Base-by-base conservation (phyloP, 1,140 invertebrate species). In the Drosophila sturtevanti region DNA sequence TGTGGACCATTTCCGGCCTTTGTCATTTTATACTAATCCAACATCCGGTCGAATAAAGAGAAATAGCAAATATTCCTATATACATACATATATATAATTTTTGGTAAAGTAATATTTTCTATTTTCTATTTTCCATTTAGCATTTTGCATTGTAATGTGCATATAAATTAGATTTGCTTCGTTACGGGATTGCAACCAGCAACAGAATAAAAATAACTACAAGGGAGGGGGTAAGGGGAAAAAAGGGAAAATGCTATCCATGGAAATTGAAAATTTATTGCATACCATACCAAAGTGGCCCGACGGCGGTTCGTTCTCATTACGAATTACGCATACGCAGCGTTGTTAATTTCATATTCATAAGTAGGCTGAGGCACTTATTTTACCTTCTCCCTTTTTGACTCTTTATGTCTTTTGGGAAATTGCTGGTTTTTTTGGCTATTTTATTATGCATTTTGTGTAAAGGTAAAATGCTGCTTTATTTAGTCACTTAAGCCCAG, bases 331-430 rank as follows among this genome's bases (percentile, higher is more conserved):
- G 82, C 66, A 86, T 82, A 86, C 82, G 82, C 82, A 87, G 21
- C 68, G 82, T 82, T 82, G 84, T 82, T 86, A 86, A 86, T 86
- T 82, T 79, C 71, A 87, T 81, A 86, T 82, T 87, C 82, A 69
- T 77, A 81, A 85, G 68, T 81, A 72, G 74, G n/a, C n/a, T n/a
- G n/a, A n/a, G n/a, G n/a, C n/a, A 31, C 62, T 37, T 35, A 48
- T 21, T 48, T 48, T 11, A 48, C 41, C 16, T 18, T 11, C 16
- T 48, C 3, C 41, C 16, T 21, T 10, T 48, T 31, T 18, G 16
- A 48, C 14, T 44, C 41, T 14, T 16, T 10, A 21, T 48, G 41
- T 48, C 41, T 16, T 48, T 48, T 48, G 41, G 41, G 41, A 56
- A 56, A 27, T 34, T 56, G 54, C 54, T 34, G 14, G n/a, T 11